Evolutionary conservation across 1,140 invertebrate genomes (phyloP).

Genomic region (Hylaeus volcanicus): DNA sequence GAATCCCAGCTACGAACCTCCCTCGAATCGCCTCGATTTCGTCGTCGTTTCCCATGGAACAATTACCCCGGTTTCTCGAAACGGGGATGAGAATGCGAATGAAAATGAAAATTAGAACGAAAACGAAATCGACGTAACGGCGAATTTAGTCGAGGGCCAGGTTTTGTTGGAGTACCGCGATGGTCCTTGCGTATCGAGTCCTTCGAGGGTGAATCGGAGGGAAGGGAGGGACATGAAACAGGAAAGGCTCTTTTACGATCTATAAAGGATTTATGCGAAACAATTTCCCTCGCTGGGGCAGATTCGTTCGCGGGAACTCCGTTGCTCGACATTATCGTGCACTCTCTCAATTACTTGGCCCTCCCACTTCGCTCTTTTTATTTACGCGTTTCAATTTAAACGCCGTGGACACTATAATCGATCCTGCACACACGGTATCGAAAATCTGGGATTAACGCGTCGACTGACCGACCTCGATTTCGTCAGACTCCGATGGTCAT

Average conservation of each 20-base stretch:
- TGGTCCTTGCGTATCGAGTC: background rate
- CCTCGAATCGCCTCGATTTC: background rate
- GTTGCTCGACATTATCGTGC: slow-evolving; percentile 20
- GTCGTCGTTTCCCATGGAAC: background rate
- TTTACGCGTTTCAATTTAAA: background rate
- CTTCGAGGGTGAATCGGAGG: background rate
- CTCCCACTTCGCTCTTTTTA: background rate
- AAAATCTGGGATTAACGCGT: no score
- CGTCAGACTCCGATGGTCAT: no score
- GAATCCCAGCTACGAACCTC: background rate
- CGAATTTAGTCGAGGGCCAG: slow-evolving; percentile 15
- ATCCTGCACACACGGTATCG: background rate
- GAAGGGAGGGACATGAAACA: background rate
- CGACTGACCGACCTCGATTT: no score
- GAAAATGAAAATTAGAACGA: background rate
- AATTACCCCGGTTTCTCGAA: background rate
- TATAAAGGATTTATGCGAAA: slow-evolving; percentile 75
- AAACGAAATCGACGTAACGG: slow-evolving; percentile 45
- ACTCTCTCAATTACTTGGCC: background rate
- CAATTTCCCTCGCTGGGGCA: slow-evolving; percentile 65
- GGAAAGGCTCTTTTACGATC: slow-evolving; percentile 67
- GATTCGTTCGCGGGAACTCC: slow-evolving; percentile 51
- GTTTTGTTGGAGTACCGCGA: background rate
- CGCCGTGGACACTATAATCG: background rate
- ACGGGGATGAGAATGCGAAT: background rate